These are phyloP conservation scores for Tychaedon coryphoeus DNA, from an alignment of 2,113 vertebrate genomes.

Conservation along the genomic window DNA sequence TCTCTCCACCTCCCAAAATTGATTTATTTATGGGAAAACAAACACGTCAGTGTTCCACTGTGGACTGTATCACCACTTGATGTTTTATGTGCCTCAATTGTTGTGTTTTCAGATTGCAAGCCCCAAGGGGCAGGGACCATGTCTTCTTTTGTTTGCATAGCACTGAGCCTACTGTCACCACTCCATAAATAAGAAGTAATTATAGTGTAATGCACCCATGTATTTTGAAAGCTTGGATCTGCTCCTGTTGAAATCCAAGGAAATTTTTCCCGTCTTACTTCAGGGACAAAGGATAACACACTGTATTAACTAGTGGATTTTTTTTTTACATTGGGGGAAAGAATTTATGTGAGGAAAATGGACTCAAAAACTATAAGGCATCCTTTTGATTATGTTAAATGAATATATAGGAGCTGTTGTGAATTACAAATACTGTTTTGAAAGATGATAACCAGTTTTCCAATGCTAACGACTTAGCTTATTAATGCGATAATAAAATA, in stretches of 20 bases:
- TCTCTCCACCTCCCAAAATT: neutral
- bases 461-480: conserved; percentile 2
- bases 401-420: neutral
- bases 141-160: conserved; percentile 59
- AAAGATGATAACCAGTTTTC: conserved; percentile 48
- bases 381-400: conserved; percentile 21
- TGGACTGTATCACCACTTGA: conserved; percentile 40
- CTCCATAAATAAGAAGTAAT: conserved; percentile 63
- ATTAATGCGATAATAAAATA: conserved; percentile 28
- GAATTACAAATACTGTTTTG: conserved; percentile 23
- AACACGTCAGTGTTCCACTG: conserved; percentile 19
- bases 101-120: conserved; percentile 63
- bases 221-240: conserved; percentile 38
- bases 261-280: neutral
- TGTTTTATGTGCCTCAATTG: conserved; percentile 56
- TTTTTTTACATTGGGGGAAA: neutral
- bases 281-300: neutral
- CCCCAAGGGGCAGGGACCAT: conserved; percentile 48
- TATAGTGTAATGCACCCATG: conserved; percentile 16
- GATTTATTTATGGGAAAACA: conserved; percentile 48
- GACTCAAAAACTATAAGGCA: conserved; percentile 1
- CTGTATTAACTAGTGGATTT: neutral
- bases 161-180: conserved; percentile 57
- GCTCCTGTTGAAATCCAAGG: conserved; percentile 23
- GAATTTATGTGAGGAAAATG: conserved; percentile 14